A percentile compares a stretch with the other conserved stretches of the same genome.
Conservation (phyloP, 2,888 invertebrate species). For the Endomychus coccineus region DNA sequence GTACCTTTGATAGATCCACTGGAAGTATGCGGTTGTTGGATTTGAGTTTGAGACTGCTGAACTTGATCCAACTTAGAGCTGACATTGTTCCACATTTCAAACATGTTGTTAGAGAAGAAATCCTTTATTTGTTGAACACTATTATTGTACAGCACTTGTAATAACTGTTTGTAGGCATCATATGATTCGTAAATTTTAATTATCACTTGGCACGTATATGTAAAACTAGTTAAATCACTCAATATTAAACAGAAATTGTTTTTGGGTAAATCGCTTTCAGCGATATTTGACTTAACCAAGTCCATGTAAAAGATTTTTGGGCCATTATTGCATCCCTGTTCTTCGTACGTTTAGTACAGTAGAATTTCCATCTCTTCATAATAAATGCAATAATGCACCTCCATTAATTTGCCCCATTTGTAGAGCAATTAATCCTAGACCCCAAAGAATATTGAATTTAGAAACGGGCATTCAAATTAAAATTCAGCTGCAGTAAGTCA, state of each 20-base stretch:
- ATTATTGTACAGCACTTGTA: no score
- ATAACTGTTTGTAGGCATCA: no score
- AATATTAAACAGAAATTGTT: no score
- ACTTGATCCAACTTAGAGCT: conserved; percentile 66
- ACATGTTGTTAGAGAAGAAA: conserved; percentile 51
- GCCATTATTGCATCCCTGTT: conserved; percentile 35
- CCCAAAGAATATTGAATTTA: no score
- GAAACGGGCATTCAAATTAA: no score
- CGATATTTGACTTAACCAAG: conserved; percentile 23
- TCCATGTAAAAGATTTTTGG: conserved; percentile 28
- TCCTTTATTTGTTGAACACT: no score
- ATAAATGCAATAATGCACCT: conserved; percentile 26
- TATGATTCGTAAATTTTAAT: no score
- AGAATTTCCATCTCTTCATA: conserved; percentile 44
- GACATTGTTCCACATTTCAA: conserved; percentile 77
- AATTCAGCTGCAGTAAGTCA: no score
- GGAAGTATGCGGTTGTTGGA: conserved; percentile 69
- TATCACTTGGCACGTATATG: no score
- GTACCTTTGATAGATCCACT: conserved; percentile 80
- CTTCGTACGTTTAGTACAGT: conserved; percentile 43
- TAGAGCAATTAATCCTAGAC: no score
- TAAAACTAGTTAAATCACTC: neutral
- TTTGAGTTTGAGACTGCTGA: conserved; percentile 53
- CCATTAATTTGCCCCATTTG: no score
- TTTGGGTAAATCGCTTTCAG: neutral